Percentiles rank a stretch among this genome's conserved stretches.
phyloP scores from a whole-genome alignment of 2,113 vertebrate genomes.

The Dunckerocampus dactyliophorus region DNA sequence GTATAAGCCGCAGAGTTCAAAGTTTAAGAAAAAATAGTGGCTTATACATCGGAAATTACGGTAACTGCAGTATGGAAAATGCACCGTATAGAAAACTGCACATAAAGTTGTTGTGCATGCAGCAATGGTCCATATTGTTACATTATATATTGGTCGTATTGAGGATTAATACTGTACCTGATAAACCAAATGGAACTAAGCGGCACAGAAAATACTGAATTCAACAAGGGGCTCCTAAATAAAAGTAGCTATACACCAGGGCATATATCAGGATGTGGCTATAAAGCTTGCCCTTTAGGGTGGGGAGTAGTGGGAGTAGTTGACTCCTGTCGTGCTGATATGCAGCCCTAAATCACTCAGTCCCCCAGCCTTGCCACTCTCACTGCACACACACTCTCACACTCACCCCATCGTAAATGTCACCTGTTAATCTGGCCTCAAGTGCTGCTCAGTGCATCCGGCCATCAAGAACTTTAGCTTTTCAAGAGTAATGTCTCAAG shows the following conservation, averaged over 20 bases:
- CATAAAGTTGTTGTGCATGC: neutral
- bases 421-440: constrained; percentile 74
- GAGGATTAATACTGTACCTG: neutral
- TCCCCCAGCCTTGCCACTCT: constrained; percentile 58
- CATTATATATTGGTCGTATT: neutral
- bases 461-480: constrained; percentile 40
- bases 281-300: constrained; percentile 75
- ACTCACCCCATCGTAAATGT: constrained; percentile 69
- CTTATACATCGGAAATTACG: too few species aligned
- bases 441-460: constrained; percentile 64
- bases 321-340: constrained; percentile 75
- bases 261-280: constrained; percentile 70
- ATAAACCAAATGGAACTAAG: neutral
- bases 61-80: too few species aligned
- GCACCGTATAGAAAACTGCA: neutral
- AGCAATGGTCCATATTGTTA: neutral
- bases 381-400: constrained; percentile 37
- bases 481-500: constrained; percentile 23
- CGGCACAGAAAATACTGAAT: constrained; percentile 39
- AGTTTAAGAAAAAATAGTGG: too few species aligned
- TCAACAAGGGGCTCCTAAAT: constrained; percentile 69
- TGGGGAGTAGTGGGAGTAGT: constrained; percentile 69
- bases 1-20: too few species aligned
- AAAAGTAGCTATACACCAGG: constrained; percentile 63
- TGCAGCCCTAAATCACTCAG: constrained; percentile 69